Conservation (phyloP, 2,888 invertebrate species). For the Cephus runcator region DNA sequence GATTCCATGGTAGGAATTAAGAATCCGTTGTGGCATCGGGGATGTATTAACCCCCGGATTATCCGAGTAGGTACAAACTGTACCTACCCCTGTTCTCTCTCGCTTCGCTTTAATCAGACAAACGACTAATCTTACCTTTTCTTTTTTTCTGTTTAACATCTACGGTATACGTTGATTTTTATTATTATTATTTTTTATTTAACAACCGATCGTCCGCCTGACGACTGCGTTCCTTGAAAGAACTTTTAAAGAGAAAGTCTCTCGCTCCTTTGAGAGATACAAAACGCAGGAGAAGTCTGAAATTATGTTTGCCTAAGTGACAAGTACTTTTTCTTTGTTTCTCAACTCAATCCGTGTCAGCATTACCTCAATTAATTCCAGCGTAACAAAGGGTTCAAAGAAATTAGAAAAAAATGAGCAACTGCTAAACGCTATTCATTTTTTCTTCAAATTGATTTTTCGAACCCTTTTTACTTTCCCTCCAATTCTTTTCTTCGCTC, state of each 20-base stretch:
- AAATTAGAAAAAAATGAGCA: background rate
- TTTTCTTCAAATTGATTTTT: background rate
- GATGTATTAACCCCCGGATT: background rate
- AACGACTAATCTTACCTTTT: background rate
- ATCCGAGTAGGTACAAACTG: background rate
- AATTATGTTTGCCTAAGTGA: background rate
- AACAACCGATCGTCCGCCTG: too few species aligned
- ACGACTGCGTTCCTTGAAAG: background rate
- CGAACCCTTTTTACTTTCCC: background rate
- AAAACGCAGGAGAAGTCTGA: background rate
- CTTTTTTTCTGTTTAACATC: too few species aligned
- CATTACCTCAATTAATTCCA: background rate
- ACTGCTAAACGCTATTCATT: background rate
- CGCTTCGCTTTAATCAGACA: background rate
- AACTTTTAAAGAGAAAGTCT: background rate
- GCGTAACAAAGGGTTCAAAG: background rate
- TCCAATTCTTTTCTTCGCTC: background rate
- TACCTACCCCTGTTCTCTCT: background rate
- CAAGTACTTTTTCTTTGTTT: background rate
- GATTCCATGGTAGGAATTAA: background rate
- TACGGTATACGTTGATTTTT: too few species aligned
- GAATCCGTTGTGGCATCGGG: background rate
- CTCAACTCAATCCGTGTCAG: background rate
- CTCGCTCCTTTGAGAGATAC: background rate
- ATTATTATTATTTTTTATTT: too few species aligned